These are phyloP conservation scores for Pseudachorutes palmiensis DNA, from an alignment of 1,140 invertebrate species.

Conservation along the genomic window DNA sequence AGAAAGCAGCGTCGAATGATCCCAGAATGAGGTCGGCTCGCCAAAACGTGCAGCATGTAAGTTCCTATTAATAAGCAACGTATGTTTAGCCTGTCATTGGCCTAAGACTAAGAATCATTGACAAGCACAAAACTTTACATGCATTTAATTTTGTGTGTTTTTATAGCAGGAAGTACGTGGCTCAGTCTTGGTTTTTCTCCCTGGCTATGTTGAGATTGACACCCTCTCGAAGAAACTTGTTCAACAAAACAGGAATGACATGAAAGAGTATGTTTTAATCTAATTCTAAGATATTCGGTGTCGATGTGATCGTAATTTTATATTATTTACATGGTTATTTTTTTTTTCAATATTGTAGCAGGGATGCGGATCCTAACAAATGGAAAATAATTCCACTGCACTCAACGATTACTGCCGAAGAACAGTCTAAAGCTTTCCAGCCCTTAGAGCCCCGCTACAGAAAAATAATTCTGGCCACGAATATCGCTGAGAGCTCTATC, in stretches of 20 bases:
- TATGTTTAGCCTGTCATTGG: no score
- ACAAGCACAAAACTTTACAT: neutral
- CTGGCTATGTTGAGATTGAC: conserved; percentile 69
- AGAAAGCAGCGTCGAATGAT: neutral
- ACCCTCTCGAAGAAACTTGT: conserved; percentile 41
- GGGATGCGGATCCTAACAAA: conserved; percentile 17
- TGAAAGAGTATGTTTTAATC: neutral
- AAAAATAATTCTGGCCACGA: conserved; percentile 89
- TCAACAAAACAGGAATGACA: conserved; percentile 27
- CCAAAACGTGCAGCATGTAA: neutral
- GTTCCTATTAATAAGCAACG: no score
- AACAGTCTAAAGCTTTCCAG: conserved; percentile 62
- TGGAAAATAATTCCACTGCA: conserved; percentile 56
- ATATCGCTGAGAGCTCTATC: conserved; percentile 94
- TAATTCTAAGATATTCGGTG: neutral
- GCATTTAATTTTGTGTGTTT: neutral
- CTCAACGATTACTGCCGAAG: conserved; percentile 56
- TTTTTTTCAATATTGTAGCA: conserved; percentile 9
- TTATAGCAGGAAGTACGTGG: conserved; percentile 41
- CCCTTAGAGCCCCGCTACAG: conserved; percentile 48
- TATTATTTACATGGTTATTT: neutral
- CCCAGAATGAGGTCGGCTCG: neutral
- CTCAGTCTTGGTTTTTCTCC: conserved; percentile 78
- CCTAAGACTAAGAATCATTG: neutral
- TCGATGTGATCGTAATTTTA: neutral